Conservation (phyloP, 92 coral and sea anemone genomes). For the Epizoanthus fatuus region DNA sequence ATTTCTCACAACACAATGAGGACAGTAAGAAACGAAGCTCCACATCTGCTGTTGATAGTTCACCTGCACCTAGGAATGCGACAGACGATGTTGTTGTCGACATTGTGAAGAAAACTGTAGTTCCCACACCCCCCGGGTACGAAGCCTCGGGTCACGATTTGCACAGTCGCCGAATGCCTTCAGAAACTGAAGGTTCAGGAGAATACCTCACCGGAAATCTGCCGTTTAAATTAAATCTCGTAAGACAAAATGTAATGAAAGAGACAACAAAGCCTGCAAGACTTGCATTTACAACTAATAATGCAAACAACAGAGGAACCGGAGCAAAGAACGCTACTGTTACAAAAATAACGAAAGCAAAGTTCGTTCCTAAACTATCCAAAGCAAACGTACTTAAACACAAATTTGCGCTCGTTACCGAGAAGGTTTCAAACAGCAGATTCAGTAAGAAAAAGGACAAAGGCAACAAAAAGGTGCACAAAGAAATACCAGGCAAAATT, state of each 20-base stretch:
- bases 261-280: too few relatives aligned
- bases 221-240: too few relatives aligned
- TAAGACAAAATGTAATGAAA: too few relatives aligned
- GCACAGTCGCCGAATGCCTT: neutral
- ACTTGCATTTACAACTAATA: too few relatives aligned
- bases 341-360: too few relatives aligned
- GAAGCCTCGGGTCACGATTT: neutral
- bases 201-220: too few relatives aligned
- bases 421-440: too few relatives aligned
- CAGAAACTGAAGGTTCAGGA: neutral
- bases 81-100: conserved; percentile 23
- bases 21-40: neutral
- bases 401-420: too few relatives aligned
- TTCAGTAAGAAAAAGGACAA: neutral
- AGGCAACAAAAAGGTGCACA: neutral
- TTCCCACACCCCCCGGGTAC: conserved; percentile 21
- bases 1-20: neutral
- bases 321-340: too few relatives aligned
- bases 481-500: neutral
- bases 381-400: too few relatives aligned
- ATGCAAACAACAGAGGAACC: too few relatives aligned
- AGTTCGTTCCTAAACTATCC: too few relatives aligned
- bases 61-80: neutral
- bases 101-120: conserved; percentile 23
- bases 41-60: neutral